A percentile compares a stretch with the other conserved stretches of the same genome.
Evolutionary conservation across 1,140 invertebrate genomes (phyloP).

Genomic region (Drosophila pallidifrons): DNA sequence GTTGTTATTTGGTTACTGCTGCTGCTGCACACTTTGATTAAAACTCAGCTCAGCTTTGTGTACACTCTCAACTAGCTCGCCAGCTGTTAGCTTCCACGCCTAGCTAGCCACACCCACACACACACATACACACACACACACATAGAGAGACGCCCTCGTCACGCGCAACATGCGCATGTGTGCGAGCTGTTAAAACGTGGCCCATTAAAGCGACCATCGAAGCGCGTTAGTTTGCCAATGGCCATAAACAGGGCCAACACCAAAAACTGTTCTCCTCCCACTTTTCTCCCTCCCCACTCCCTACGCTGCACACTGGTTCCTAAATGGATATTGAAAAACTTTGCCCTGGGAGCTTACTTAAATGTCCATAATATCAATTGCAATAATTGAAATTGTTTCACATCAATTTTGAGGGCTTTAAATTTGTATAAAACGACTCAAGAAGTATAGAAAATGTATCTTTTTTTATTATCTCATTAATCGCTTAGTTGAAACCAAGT

Average conservation of each 20-base stretch:
- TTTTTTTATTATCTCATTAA: not conserved
- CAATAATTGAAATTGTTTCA: conserved; percentile 1
- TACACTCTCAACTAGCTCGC: conserved; percentile 41
- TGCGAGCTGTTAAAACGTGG: conserved; percentile 52
- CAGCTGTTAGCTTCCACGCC: conserved; percentile 29
- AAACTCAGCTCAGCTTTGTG: conserved; percentile 58
- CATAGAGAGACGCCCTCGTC: not conserved
- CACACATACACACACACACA: not conserved
- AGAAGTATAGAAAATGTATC: not conserved
- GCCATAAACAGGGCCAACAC: conserved; percentile 44
- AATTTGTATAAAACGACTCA: conserved; percentile 5
- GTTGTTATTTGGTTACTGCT: conserved; percentile 32
- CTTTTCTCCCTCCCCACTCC: no score
- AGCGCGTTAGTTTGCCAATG: conserved; percentile 62
- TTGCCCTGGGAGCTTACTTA: conserved; percentile 18
- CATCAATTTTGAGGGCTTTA: conserved; percentile 15
- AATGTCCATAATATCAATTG: conserved; percentile 31
- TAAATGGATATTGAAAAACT: conserved; percentile 44
- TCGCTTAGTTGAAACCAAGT: no score
- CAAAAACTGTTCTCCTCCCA: conserved; percentile 1
- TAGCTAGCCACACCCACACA: conserved; percentile 8
- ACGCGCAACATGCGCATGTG: conserved; percentile 58
- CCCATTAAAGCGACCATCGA: conserved; percentile 64
- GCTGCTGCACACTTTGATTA: conserved; percentile 67
- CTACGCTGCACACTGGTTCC: conserved; percentile 23